These are phyloP conservation scores for Telmatherina bonti DNA, from an alignment of 2,797 vertebrate species.

Conservation along the genomic window DNA sequence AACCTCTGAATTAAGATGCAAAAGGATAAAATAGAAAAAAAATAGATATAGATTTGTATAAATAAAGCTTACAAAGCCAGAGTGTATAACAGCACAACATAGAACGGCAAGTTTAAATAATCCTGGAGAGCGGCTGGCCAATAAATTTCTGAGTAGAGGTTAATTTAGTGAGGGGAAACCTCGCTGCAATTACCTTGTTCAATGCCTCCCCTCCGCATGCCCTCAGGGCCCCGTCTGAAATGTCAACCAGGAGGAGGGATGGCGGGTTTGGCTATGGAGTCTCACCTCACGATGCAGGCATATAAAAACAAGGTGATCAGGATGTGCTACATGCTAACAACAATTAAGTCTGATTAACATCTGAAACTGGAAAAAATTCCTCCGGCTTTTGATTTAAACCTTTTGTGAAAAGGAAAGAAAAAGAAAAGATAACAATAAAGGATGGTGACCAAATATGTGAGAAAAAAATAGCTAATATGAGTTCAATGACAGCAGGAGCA, in stretches of 20 bases:
- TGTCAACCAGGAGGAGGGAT: slow-evolving; percentile 80
- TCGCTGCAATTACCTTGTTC: slow-evolving; percentile 83
- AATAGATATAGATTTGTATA: neutral
- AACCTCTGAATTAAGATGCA: slow-evolving; percentile 35
- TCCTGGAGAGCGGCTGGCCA: slow-evolving; percentile 79
- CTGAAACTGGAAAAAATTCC: slow-evolving; percentile 49
- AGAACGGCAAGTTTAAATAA: slow-evolving; percentile 82
- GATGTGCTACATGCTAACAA: slow-evolving; percentile 76
- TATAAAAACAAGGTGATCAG: slow-evolving; percentile 75
- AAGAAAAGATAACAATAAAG: neutral
- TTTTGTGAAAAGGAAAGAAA: neutral
- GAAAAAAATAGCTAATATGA: slow-evolving; percentile 45
- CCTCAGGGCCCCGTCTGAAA: slow-evolving; percentile 84
- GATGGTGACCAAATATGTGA: slow-evolving; percentile 17
- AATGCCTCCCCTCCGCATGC: slow-evolving; percentile 77
- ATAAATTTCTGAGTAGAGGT: slow-evolving; percentile 84
- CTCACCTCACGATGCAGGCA: slow-evolving; percentile 60
- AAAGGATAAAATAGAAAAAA: slow-evolving; percentile 15
- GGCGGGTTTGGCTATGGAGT: slow-evolving; percentile 63
- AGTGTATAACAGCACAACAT: slow-evolving; percentile 40
- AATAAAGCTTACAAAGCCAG: slow-evolving; percentile 34
- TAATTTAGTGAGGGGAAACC: slow-evolving; percentile 85
- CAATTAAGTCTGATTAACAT: slow-evolving; percentile 76
- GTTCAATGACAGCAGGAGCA: slow-evolving; percentile 50
- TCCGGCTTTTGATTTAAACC: neutral